Conservation (phyloP, 2,113 vertebrate species). For the Stigmatopora argus region DNA sequence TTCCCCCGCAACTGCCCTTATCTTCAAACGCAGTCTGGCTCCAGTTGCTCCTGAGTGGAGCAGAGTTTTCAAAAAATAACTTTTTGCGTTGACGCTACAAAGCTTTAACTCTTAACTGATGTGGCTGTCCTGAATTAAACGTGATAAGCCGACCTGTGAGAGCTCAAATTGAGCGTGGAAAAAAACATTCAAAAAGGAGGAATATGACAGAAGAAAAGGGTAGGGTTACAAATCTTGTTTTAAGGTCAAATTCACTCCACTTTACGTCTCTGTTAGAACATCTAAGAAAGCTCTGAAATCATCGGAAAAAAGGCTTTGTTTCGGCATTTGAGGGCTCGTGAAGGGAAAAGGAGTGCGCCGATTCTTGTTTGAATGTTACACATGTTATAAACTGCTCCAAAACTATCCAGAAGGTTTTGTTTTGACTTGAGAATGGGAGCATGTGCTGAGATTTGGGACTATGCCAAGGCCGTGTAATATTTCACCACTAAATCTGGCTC, state of each 20-base stretch:
- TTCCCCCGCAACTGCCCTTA: conserved; percentile 17
- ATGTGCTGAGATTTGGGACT: not conserved
- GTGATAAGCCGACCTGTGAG: conserved; percentile 3
- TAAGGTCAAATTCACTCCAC: not conserved
- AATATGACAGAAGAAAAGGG: not conserved
- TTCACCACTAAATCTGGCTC: conserved; percentile 8
- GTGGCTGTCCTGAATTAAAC: conserved; percentile 11
- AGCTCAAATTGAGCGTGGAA: not conserved
- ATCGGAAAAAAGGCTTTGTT: not conserved
- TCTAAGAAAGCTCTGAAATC: not conserved
- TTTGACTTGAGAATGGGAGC: not conserved
- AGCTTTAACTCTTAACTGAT: conserved; percentile 10
- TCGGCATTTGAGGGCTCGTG: not conserved
- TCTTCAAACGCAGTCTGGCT: conserved; percentile 37
- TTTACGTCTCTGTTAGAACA: not conserved
- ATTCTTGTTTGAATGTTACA: not conserved
- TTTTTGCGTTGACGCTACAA: conserved; percentile 5
- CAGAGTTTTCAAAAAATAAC: conserved; percentile 9
- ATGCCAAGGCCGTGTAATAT: not conserved
- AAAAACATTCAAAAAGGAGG: not conserved
- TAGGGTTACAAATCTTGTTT: not conserved
- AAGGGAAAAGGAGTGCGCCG: not conserved
- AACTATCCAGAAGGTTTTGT: not conserved
- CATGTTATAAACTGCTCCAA: not conserved
- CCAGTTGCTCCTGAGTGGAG: conserved; percentile 16